phyloP scores from a whole-genome alignment of 92 coral and sea anemone genomes.

The Chrysogorgia sp. region DNA sequence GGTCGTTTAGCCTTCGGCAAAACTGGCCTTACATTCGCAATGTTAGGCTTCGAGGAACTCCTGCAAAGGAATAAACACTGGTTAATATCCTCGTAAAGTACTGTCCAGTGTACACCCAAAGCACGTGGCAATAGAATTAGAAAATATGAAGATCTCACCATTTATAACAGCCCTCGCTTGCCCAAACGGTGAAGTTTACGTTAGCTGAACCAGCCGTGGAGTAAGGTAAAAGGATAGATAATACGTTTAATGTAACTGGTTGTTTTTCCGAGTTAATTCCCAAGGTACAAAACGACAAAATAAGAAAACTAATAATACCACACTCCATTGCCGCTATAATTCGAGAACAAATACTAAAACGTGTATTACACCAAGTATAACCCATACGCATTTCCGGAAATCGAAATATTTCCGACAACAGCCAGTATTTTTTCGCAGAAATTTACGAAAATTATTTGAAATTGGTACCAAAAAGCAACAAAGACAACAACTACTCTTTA shows the following conservation, averaged over 20 bases:
- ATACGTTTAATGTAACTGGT: slow-evolving; percentile 83
- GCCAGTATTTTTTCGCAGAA: no score
- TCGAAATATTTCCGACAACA: no score
- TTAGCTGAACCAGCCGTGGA: slow-evolving; percentile 88
- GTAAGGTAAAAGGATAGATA: slow-evolving; percentile 81
- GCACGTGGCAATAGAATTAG: slow-evolving; percentile 42
- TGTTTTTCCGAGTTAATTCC: slow-evolving; percentile 49
- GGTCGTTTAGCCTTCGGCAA: slow-evolving; percentile 57
- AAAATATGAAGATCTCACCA: slow-evolving; percentile 59
- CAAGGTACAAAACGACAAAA: not conserved
- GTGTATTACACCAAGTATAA: slow-evolving; percentile 1
- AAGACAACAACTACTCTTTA: no score
- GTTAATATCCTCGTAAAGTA: not conserved
- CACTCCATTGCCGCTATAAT: not conserved
- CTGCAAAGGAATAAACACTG: slow-evolving; percentile 38
- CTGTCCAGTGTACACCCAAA: slow-evolving; percentile 18
- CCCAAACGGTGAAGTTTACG: slow-evolving; percentile 85
- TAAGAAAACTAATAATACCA: not conserved
- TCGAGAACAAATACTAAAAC: not conserved
- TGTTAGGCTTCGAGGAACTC: slow-evolving; percentile 92
- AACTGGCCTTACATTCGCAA: slow-evolving; percentile 78
- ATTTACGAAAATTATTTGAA: no score
- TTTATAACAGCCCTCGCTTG: slow-evolving; percentile 81
- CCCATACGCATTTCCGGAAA: not conserved
- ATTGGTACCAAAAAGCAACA: no score